Percentiles rank a stretch among this genome's conserved stretches.
phyloP scores from a whole-genome alignment of 2,888 invertebrate genomes.

The Zaprionus bogoriensis region DNA sequence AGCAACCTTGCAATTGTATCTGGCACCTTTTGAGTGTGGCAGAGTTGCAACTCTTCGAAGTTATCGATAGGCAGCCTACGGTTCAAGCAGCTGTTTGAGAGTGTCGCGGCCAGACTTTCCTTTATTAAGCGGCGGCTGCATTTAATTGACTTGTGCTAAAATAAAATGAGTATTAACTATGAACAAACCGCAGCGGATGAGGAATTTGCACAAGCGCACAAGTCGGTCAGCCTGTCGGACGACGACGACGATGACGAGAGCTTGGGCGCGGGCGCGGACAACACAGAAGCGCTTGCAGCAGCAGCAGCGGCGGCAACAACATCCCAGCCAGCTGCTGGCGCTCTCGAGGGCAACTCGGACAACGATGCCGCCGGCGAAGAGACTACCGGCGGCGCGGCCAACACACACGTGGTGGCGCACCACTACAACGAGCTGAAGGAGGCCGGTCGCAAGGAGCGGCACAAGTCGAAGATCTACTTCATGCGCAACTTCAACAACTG shows the following conservation, averaged over 20 bases:
- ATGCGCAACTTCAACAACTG: constrained; percentile 99
- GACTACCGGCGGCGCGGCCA: constrained; percentile 41
- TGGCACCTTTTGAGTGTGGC: not conserved
- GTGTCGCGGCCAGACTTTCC: constrained; percentile 22
- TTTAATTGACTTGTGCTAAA: constrained; percentile 15
- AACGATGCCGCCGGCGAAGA: constrained; percentile 2
- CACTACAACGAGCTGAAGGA: constrained; percentile 97
- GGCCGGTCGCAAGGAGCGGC: constrained; percentile 90
- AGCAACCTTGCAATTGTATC: not conserved
- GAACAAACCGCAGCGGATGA: constrained; percentile 51
- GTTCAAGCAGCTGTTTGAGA: constrained; percentile 37
- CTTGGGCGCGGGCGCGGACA: constrained; percentile 39
- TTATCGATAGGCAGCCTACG: constrained; percentile 32
- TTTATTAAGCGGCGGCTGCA: constrained; percentile 18
- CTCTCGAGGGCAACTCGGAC: constrained; percentile 1
- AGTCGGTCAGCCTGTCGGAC: constrained; percentile 50
- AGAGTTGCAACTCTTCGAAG: constrained; percentile 1
- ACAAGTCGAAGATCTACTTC: constrained; percentile 94
- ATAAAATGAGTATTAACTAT: constrained; percentile 55
- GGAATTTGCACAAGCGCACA: constrained; percentile 24
- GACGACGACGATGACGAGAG: no score
- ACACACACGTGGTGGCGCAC: constrained; percentile 87
- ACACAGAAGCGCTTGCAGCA: not conserved
- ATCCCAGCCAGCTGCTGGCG: not conserved
- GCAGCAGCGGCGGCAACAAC: not conserved